Conservation (phyloP, 1,140 invertebrate species). For the Drosophila tristis region DNA sequence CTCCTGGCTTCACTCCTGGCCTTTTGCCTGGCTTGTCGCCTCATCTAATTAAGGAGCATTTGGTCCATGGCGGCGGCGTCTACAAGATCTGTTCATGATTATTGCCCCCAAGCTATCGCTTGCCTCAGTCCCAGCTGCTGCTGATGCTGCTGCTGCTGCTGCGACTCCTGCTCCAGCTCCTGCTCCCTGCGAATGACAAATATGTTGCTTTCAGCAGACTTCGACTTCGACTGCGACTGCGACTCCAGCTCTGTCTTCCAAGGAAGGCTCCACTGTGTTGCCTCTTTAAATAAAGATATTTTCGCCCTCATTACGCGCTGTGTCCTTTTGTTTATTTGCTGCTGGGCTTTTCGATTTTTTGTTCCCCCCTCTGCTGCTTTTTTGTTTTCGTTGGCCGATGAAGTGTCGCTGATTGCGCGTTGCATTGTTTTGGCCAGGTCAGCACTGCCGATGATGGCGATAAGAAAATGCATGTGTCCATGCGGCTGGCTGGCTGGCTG, state of each 20-base stretch:
- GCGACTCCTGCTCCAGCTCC: too few species aligned
- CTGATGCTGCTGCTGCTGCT: not conserved
- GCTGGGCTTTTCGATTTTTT: slow-evolving; percentile 17
- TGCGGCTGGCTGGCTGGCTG: not conserved
- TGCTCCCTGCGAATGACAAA: slow-evolving; percentile 76
- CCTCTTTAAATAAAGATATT: slow-evolving; percentile 80
- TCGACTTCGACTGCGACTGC: slow-evolving; percentile 1
- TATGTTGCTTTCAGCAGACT: slow-evolving; percentile 55
- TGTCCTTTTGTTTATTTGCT: slow-evolving; percentile 76
- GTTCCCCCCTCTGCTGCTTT: not conserved
- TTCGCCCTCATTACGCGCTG: slow-evolving; percentile 79
- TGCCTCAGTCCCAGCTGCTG: slow-evolving; percentile 7
- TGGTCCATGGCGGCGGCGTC: slow-evolving; percentile 52
- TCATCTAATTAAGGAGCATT: slow-evolving; percentile 83
- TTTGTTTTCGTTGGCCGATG: slow-evolving; percentile 62
- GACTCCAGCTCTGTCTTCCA: slow-evolving; percentile 47
- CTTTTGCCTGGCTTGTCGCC: slow-evolving; percentile 60
- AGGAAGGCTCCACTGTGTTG: slow-evolving; percentile 52
- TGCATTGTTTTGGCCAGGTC: slow-evolving; percentile 75
- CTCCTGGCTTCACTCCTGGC: slow-evolving; percentile 11
- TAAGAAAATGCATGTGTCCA: slow-evolving; percentile 58
- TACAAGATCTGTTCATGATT: slow-evolving; percentile 77
- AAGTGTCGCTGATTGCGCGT: slow-evolving; percentile 83
- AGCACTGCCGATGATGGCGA: slow-evolving; percentile 58
- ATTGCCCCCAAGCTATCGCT: slow-evolving; percentile 68